phyloP scores from a whole-genome alignment of 1,140 invertebrate genomes.

The Cecropterus lyciades region DNA sequence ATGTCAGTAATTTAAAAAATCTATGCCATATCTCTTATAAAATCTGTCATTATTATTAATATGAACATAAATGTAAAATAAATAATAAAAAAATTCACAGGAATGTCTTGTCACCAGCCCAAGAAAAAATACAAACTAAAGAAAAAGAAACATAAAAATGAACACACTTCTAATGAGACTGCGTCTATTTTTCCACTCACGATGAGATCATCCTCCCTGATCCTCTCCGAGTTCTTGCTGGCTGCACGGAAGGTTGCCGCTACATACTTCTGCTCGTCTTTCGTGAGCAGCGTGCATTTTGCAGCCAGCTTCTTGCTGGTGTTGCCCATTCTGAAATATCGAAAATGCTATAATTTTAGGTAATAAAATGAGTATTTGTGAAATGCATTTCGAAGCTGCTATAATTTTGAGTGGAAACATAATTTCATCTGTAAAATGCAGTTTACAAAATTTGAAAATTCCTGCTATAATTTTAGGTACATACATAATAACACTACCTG shows the following conservation, averaged over 20 bases:
- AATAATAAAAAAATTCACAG: conserved; percentile 12
- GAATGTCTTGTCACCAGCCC: conserved; percentile 43
- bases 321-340: conserved; percentile 80
- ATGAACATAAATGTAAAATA: neutral
- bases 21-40: too few relatives aligned
- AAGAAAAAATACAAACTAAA: conserved; percentile 49
- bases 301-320: conserved; percentile 86
- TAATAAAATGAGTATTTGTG: too few relatives aligned
- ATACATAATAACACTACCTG: too few relatives aligned
- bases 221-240: conserved; percentile 86
- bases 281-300: conserved; percentile 85
- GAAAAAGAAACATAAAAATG: conserved; percentile 62
- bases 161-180: conserved; percentile 78
- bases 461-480: too few relatives aligned
- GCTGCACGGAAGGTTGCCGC: conserved; percentile 85
- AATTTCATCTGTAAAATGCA: too few relatives aligned
- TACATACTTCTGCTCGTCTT: conserved; percentile 86
- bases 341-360: too few relatives aligned
- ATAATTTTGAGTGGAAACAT: too few relatives aligned
- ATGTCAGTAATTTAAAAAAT: too few relatives aligned
- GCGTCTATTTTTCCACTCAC: conserved; percentile 83
- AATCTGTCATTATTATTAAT: too few relatives aligned
- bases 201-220: conserved; percentile 86
- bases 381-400: too few relatives aligned
- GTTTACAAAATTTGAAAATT: too few relatives aligned